Evolutionary conservation across 1,140 invertebrate genomes (phyloP).

Genomic region (Sinella curviseta): DNA sequence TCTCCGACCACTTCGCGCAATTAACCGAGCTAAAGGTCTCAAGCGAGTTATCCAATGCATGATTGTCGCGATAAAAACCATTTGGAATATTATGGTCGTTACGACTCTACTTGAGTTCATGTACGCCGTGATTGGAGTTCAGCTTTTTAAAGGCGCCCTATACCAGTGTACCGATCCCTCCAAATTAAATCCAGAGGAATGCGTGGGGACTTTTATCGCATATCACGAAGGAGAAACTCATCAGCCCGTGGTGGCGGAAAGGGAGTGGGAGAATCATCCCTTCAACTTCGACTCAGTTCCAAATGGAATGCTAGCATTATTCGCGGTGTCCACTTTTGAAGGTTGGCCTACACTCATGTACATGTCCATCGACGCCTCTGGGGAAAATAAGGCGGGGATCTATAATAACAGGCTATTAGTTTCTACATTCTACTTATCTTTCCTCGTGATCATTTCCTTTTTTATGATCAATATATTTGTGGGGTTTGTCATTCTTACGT

Average conservation of each 20-base stretch:
- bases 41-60: constrained; percentile 99
- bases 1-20: too few relatives aligned
- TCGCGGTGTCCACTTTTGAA: constrained; percentile 98
- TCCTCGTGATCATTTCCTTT: too few relatives aligned
- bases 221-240: constrained; percentile 84
- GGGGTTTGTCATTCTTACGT: too few relatives aligned
- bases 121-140: too few relatives aligned
- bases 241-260: constrained; percentile 70
- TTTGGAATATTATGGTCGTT: constrained; percentile 98
- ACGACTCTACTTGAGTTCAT: constrained; percentile 99
- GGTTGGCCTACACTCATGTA: constrained; percentile 98
- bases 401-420: constrained; percentile 96
- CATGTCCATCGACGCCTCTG: constrained; percentile 95
- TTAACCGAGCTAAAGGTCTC: constrained; percentile 98
- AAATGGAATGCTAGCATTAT: constrained; percentile 97
- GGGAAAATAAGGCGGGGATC: constrained; percentile 90
- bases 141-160: constrained; percentile 98
- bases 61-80: constrained; percentile 98
- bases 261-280: constrained; percentile 79
- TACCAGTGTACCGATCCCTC: constrained; percentile 82
- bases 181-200: constrained; percentile 76
- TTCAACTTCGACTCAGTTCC: constrained; percentile 98
- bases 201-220: constrained; percentile 78
- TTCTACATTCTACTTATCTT: constrained; percentile 98
- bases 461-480: too few relatives aligned